A percentile compares a stretch with the other conserved stretches of the same genome.
Evolutionary conservation across 1,140 invertebrate genomes (phyloP).

Genomic region (Formica selysi): DNA sequence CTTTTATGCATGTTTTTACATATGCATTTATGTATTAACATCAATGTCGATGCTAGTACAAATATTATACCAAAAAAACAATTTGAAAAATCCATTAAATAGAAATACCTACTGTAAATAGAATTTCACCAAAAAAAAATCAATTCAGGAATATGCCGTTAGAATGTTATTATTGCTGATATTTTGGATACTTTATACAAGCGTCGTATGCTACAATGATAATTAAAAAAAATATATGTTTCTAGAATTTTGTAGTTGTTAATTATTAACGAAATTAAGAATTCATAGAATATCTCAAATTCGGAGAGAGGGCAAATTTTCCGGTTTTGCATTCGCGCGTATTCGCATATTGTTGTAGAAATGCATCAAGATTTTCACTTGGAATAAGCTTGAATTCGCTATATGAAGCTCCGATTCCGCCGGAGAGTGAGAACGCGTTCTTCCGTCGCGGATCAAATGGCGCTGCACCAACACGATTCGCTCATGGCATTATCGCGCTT

Average conservation of each 20-base stretch:
- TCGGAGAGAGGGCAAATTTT: background rate
- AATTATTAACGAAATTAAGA: background rate
- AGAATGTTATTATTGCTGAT: background rate
- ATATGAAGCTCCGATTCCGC: slow-evolving; percentile 33
- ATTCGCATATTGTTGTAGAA: slow-evolving; percentile 7
- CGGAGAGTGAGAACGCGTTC: slow-evolving; percentile 39
- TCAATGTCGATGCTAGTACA: background rate
- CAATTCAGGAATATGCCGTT: background rate
- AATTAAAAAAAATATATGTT: background rate
- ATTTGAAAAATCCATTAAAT: background rate
- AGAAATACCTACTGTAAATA: background rate
- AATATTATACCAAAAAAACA: slow-evolving; percentile 4
- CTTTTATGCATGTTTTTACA: slow-evolving; percentile 21
- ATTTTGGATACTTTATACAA: background rate
- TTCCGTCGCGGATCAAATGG: slow-evolving; percentile 66
- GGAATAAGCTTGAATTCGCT: slow-evolving; percentile 18
- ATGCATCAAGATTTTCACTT: slow-evolving; percentile 40
- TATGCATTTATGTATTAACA: slow-evolving; percentile 13
- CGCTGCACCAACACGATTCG: slow-evolving; percentile 53
- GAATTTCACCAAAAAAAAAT: background rate
- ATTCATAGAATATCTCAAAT: background rate
- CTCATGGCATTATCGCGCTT: slow-evolving; percentile 69
- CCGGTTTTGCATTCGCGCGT: background rate
- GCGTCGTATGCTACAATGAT: background rate
- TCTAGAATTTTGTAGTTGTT: background rate